Evolutionary conservation across 2,888 invertebrate species (phyloP), one percentile per base, ranked within the genome.

Genomic region (Agrotis clavis): DNA sequence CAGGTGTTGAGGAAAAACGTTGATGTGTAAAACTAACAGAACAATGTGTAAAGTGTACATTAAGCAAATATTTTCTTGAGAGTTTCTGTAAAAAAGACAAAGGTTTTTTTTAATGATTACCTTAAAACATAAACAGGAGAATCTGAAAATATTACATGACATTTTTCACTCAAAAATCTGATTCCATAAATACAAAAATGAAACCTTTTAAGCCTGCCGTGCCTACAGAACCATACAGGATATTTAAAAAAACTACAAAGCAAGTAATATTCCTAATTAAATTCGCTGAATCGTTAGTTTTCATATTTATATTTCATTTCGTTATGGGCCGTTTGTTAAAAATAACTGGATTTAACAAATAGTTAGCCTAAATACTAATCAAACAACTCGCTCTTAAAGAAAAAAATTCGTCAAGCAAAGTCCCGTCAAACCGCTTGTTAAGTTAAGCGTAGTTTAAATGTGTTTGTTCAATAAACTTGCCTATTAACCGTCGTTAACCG

Each of bases 381-480:
- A 41, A 41, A 41, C 41, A 41, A 11, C 41, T 41, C 41, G 4
- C 11, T 11, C 2, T 25, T 35, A 67, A 30, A 69, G 1, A 35
- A 45, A 30, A 1, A 30, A 41, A 6, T 19, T 30, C 18, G 7
- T 30, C 47, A 51, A 66, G 51, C 48, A 19, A 54, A 67, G 57
- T n/a, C 25, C 4, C n/a, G 45, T 6, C 4, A 66, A 60, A 57
- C 56, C 19, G 11, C 48, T 67, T 21, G 62, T 71, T 64, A 61
- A 76, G 56, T 56, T 61, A 53, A 62, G 60, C 63, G 64, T 19
- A 66, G 65, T 53, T 65, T 54, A 54, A 72, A 69, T 51, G 70
- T 66, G 72, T 79, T 73, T 79, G 73, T 60, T 56, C 53, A 73
- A 53, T 68, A 57, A 72, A 59, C 66, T 59, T 14, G 6, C 35